A percentile compares a stretch with the other conserved stretches of the same genome.
Conservation (phyloP, 35 echinoderm and acorn worm species). For the Apostichopus parvimensis region DNA sequence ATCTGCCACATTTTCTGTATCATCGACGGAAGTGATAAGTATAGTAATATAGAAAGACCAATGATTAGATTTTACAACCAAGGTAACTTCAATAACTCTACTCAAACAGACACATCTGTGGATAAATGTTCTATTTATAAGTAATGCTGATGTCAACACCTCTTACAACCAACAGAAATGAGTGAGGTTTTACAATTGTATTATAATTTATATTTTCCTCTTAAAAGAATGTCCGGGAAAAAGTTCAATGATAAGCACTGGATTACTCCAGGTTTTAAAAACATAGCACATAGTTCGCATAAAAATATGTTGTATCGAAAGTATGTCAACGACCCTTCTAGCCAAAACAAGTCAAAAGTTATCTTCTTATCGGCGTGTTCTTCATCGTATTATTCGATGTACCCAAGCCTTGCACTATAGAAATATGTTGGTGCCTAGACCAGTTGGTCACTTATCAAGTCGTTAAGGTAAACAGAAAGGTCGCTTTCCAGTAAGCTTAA, state of each 20-base stretch:
- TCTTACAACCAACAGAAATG: neutral
- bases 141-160: neutral
- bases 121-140: neutral
- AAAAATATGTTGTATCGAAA: neutral
- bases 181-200: neutral
- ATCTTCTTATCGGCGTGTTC: conserved; percentile 6
- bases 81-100: neutral
- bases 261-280: neutral
- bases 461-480: neutral
- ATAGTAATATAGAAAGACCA: neutral
- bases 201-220: conserved; percentile 16
- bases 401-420: neutral
- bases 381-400: neutral
- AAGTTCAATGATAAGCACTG: conserved; percentile 5
- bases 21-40: neutral
- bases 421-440: conserved; percentile 14
- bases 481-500: neutral
- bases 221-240: neutral
- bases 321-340: neutral
- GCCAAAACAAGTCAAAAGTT: neutral
- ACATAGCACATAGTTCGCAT: neutral
- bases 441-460: conserved; percentile 4
- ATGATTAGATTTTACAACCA: conserved; percentile 28
- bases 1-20: conserved; percentile 17
- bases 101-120: neutral